Base-by-base conservation (phyloP, 2,113 vertebrate species). In the Engraulis encrasicolus region DNA sequence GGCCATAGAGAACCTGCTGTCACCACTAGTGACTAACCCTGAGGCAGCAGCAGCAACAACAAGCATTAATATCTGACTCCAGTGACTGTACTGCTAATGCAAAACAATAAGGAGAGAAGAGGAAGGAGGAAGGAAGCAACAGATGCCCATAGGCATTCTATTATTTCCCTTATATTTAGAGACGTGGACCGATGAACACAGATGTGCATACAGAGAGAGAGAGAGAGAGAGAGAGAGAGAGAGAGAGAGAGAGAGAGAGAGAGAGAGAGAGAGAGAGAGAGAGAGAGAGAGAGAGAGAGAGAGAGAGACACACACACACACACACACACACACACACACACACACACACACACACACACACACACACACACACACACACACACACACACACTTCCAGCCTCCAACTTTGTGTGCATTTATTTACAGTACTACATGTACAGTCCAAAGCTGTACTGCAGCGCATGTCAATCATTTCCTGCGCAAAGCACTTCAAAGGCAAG, bases 1-100 rank as follows among this genome's bases (percentile, higher is more conserved):
- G 66, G 31, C 66, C 66, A 74, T 23, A 66, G 7, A 85, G 89
- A 78, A 50, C 87, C 89, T 90, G 84, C 88, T 92, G 91, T 93
- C 88, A 89, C 85, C n/a, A n/a, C n/a, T n/a, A n/a, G n/a, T 85
- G 86, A 77, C 86, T 48, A 83, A 85, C 17, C 27, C 80, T 20
- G 78, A 81, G 74, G 18, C 50, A 82, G 37, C 38, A 52, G 11
- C 37, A 58, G 9, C 48, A 61, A 23, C 37, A 58, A 6, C 48
- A 61, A 23, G 38, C 81, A 78, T 54, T 52, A 79, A 61, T 54
- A 83, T 74, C 50, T 74, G 66, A 54, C 61, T 78, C 74, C n/a
- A n/a, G n/a, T 20, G 61, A 84, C 45, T 5, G 11, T 49, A 50
- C 38, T 61, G 49, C 45, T 36, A 58, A 50, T 38, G 18, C 85